These are phyloP conservation scores for Mormyrops attenuatus DNA, from an alignment of 2,797 vertebrate genomes.

Conservation along the genomic window DNA sequence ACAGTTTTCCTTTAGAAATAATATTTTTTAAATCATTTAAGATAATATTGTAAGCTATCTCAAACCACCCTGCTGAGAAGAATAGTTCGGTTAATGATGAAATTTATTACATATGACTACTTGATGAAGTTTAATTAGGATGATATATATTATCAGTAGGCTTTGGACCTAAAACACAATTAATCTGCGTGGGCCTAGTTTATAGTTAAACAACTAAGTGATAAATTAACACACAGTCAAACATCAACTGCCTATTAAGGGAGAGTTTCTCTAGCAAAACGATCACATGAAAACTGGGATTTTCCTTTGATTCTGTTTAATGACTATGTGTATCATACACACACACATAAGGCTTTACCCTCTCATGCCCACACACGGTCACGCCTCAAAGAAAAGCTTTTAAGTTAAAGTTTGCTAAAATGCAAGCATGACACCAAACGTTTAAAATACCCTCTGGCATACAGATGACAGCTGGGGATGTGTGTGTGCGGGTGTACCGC, in stretches of 20 bases:
- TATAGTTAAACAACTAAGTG: neutral
- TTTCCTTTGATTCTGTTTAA: neutral
- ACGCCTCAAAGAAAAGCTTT: neutral
- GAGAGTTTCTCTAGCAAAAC: neutral
- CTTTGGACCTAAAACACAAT: no score
- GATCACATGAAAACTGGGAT: neutral
- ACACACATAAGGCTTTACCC: neutral
- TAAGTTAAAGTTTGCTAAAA: neutral
- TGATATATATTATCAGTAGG: conserved; percentile 7
- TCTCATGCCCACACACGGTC: neutral
- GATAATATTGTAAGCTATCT: neutral
- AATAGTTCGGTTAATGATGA: neutral
- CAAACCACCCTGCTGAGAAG: neutral
- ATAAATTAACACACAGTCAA: neutral
- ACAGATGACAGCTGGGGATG: neutral
- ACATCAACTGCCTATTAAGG: neutral
- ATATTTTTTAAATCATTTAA: neutral
- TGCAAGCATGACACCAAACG: neutral
- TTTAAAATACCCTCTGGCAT: neutral
- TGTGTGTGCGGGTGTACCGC: neutral
- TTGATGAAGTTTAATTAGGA: neutral
- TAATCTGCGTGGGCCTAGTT: neutral
- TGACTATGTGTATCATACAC: neutral
- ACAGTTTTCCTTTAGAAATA: neutral
- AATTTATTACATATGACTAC: neutral